Evolutionary conservation across 2,113 vertebrate genomes (phyloP), one percentile per base, ranked within the genome.

Genomic region (Cephalopterus ornatus): DNA sequence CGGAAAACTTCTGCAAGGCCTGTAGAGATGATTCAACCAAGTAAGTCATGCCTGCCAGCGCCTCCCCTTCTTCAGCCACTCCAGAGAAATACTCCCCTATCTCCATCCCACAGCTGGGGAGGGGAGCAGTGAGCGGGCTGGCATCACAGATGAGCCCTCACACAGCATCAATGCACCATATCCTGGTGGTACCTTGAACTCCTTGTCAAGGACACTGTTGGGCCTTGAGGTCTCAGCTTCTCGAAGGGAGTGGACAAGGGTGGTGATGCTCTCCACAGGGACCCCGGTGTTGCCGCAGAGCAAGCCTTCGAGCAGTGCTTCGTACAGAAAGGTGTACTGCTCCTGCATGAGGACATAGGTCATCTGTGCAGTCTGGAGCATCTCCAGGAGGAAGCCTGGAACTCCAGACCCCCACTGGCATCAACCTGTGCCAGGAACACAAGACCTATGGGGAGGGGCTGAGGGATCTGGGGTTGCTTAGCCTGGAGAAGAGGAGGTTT

Each of bases 311-410:
- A 98, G 96, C 19, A 98, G 75, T 1, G 70, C 85, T 44, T 97
- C 95, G 0, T 98, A 97, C 47, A 98, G 63, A 84, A 98, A 98
- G 41, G 42, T 41, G 53, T 98, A 98, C 82, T 98, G 97, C 49
- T 97, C 96, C 97, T 98, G 87, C 5, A 8, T 39, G 72, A 62
- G 55, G 32, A 77, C 22, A 75, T 0, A 0, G 14, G 9, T 91
- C 58, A 79, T 59, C 24, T 66, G 37, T 2, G 4, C 12, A 7
- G 17, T 37, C 62, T 94, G 67, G 42, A 92, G 46, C 27, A 11
- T 27, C 42, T 59, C 42, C 35, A 28, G 16, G 27, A 50, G 30
- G 23, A 88, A 12, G 11, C 13, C n/a, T 65, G 22, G 32, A 50
- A 23, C 75, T 70, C 75, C 71, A 77, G 39, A 35, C 33, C 53